Percentiles rank a stretch among this genome's conserved stretches.
Conservation (phyloP, 2,113 vertebrate genomes). For the Geothlypis trichas region DNA sequence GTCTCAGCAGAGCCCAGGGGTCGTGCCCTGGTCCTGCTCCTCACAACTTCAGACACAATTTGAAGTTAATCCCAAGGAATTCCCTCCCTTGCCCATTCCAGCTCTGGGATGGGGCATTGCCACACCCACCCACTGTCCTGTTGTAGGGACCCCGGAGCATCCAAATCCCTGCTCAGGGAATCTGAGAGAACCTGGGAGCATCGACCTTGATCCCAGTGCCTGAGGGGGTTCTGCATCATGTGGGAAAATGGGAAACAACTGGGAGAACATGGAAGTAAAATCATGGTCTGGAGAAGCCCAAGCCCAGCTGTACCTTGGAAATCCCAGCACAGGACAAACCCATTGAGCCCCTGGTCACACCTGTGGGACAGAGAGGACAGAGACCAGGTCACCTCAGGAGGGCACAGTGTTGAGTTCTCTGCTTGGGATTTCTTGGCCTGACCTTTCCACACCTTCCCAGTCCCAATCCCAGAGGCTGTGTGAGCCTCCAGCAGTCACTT, state of each 20-base stretch:
- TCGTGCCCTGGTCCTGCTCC: neutral
- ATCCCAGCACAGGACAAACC: neutral
- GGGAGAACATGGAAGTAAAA: neutral
- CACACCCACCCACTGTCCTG: neutral
- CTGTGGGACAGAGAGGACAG: neutral
- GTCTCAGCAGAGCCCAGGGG: neutral
- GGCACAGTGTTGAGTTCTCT: neutral
- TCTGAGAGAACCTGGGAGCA: neutral
- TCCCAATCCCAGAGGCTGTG: fast-evolving
- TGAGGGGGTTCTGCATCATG: neutral
- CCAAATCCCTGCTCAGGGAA: neutral
- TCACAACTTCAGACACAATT: fast-evolving
- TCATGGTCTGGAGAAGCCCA: neutral
- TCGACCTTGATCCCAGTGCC: fast-evolving
- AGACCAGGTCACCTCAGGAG: fast-evolving
- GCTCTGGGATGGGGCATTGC: too few species aligned
- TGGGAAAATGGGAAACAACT: neutral
- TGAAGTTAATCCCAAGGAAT: neutral
- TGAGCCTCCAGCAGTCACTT: neutral
- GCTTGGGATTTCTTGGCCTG: neutral
- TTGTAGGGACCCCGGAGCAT: fast-evolving
- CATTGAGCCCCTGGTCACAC: neutral
- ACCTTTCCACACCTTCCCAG: neutral
- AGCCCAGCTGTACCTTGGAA: neutral
- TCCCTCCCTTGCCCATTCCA: neutral